Evolutionary conservation across 1,140 invertebrate species (phyloP), one percentile per base, ranked within the genome.

Genomic region (Sarcophaga bullata): DNA sequence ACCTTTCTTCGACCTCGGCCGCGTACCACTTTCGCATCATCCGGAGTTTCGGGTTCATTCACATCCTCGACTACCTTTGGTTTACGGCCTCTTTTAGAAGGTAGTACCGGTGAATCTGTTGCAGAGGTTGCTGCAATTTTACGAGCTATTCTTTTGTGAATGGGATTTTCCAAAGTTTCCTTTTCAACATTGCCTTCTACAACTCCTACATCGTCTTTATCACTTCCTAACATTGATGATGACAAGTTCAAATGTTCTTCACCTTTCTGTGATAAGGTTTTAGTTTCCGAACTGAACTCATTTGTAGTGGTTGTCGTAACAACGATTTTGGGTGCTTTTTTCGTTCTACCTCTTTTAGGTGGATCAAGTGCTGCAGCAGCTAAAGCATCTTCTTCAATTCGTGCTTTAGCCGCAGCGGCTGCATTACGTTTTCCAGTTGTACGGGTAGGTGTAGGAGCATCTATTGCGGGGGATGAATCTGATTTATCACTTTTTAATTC

Each of bases 111-210:
- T 73, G 82, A 68, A 78, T 80, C 81, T 46, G 75, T 80, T 68
- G 82, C 50, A 8, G 50, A 15, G 1, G 54, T n/a, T 47, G 81
- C 49, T 8, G 54, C 58, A 6, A 15, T 48, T 72, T 80, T 82
- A 46, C 82, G 81, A 10, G 73, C 52, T 11, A 50, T 10, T 8
- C 10, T 72, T 72, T 84, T 25, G 15, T 15, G 19, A 50, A 15
- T 81, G 62, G 73, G 19, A 47, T 80, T 82, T 62, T 82, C 76
- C n/a, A 17, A 47, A 73, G 50, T 81, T 19, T 58, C 80, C 68
- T 15, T 25, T 68, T 62, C 73, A 15, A 48, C 17, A 17, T 62
- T 46, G 9, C 15, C 68, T 75, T 83, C 78, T 10, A 48, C 13
- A 46, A 80, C 73, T 48, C 47, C 81, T 75, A 25, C 73, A 49